Conservation (phyloP, 2,888 invertebrate species). For the Drosophila fulvimacula region DNA sequence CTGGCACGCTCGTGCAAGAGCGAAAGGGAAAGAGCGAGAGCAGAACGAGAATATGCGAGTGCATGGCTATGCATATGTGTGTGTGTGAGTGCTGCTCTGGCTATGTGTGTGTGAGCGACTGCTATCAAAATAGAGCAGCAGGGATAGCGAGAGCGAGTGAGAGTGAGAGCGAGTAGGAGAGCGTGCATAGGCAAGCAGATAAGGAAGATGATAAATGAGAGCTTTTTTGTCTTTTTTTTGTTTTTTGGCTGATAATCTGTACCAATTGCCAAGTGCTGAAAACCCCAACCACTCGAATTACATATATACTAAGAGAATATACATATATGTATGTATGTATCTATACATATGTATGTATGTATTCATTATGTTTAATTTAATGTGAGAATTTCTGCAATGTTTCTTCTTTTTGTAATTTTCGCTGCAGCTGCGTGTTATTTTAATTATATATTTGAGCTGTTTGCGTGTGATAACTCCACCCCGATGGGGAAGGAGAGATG, state of each 20-base stretch:
- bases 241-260: constrained; percentile 68
- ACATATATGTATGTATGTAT: not conserved
- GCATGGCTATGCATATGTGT: constrained; percentile 31
- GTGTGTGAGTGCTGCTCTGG: constrained; percentile 4
- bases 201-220: constrained; percentile 42
- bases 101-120: constrained; percentile 29
- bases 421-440: constrained; percentile 29
- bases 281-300: not conserved
- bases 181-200: constrained; percentile 44
- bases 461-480: constrained; percentile 38
- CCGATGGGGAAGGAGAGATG: constrained; percentile 9
- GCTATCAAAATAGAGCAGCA: constrained; percentile 38
- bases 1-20: constrained; percentile 63
- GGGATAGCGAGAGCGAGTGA: constrained; percentile 30
- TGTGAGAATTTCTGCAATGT: not conserved
- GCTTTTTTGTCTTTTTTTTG: constrained; percentile 17
- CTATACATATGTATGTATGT: too few relatives aligned
- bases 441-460: constrained; percentile 8
- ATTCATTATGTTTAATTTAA: constrained; percentile 5
- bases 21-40: constrained; percentile 62
- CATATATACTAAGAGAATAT: not conserved
- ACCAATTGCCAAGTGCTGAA: constrained; percentile 53
- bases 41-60: constrained; percentile 39
- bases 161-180: constrained; percentile 25
- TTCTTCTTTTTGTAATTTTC: not conserved